Conservation (phyloP, 1,140 invertebrate species). For the Asobara japonica region DNA sequence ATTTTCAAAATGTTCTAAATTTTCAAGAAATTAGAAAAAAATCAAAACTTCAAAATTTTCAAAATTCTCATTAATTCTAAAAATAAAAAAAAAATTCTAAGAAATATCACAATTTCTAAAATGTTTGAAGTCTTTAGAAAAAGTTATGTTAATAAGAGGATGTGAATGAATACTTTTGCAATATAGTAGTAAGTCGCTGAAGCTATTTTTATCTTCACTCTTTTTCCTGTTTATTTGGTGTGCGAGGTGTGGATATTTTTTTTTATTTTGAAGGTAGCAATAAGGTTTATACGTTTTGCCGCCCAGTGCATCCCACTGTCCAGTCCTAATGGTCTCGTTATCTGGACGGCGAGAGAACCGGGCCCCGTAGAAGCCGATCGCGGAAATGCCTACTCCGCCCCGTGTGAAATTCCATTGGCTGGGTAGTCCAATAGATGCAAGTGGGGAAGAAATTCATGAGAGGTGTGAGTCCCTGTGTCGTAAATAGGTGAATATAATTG, state of each 20-base stretch:
- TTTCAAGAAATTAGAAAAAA: too few relatives aligned
- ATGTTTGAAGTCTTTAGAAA: too few relatives aligned
- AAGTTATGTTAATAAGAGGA: too few relatives aligned
- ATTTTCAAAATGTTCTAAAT: too few relatives aligned
- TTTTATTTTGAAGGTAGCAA: neutral
- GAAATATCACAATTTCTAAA: too few relatives aligned
- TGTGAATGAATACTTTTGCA: neutral
- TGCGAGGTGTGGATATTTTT: neutral
- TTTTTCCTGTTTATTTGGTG: slow-evolving; percentile 2
- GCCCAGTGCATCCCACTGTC: neutral
- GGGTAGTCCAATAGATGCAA: neutral
- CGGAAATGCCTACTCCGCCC: slow-evolving; percentile 25
- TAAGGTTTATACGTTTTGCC: neutral
- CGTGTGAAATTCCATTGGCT: slow-evolving; percentile 14
- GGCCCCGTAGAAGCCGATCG: neutral
- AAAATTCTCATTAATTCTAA: too few relatives aligned
- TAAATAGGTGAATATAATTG: neutral
- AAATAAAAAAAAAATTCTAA: too few relatives aligned
- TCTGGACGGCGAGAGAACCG: slow-evolving; percentile 16
- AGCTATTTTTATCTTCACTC: neutral
- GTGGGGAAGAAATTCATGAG: neutral
- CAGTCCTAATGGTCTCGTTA: slow-evolving; percentile 27
- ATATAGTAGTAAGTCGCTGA: neutral
- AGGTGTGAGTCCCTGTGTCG: neutral
- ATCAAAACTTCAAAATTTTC: too few relatives aligned